Conservation (phyloP, 2,113 vertebrate genomes). For the Pterocles orientalis region DNA sequence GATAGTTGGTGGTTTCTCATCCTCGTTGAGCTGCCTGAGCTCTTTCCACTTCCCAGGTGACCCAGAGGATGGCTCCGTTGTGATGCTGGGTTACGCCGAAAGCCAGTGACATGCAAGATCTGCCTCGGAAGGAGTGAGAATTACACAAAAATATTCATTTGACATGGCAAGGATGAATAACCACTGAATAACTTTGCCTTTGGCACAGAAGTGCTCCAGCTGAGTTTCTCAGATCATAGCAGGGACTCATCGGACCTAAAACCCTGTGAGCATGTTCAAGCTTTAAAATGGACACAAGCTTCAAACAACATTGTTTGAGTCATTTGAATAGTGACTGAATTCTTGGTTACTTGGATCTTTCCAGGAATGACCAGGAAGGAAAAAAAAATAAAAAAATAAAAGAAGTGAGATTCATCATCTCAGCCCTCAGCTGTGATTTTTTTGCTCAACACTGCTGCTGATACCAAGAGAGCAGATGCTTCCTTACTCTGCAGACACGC, state of each 20-base stretch:
- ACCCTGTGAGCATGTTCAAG: background rate
- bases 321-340: background rate
- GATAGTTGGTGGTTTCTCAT: background rate
- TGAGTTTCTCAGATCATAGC: background rate
- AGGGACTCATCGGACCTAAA: background rate
- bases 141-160: background rate
- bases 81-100: accelerated
- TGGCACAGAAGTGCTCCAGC: background rate
- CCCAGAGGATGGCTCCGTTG: background rate
- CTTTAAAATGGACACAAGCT: background rate
- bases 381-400: background rate
- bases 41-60: background rate
- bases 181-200: background rate
- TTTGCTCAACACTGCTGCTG: constrained; percentile 35
- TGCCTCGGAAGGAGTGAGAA: background rate
- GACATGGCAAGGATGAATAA: background rate
- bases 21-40: background rate
- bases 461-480: constrained; percentile 48
- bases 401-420: constrained; percentile 32
- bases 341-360: background rate
- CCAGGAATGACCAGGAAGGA: constrained; percentile 8
- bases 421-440: constrained; percentile 52
- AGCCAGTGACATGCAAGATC: background rate
- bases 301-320: background rate
- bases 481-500: constrained; percentile 29